Base-by-base conservation (phyloP, 2,888 invertebrate species). In the Bedellia somnulentella region DNA sequence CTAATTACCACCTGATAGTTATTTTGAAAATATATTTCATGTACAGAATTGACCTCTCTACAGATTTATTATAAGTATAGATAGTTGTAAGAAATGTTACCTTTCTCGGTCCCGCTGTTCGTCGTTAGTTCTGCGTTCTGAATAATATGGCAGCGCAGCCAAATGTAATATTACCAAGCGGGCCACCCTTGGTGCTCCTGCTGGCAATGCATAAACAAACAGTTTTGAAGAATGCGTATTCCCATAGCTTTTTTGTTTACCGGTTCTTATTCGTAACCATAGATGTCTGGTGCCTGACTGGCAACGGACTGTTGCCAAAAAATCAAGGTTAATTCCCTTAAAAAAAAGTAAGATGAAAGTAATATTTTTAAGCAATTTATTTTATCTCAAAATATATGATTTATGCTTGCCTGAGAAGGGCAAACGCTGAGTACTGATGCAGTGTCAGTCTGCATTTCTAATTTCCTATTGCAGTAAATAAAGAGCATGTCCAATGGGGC, bases 231-330 rank as follows among this genome's bases (percentile, higher is more conserved):
- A 52, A 35, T 57, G 64, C 38, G 57, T 30, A 41, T 57, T 39
- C 40, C 37, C 2, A 33, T 33, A 6, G 35, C 27, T 9, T 39
- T 37, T 5, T 27, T 21, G 10, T 14, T 15, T 8, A 27, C 9
- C 5, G n/a, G 15, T 29, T 30, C 88, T 81, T 41, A 96, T 80
- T 57, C 88, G 86, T 38, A 96, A 78, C 75, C 95, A 94, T 35
- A 97, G 71, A 26, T 93, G 79, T 39, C 91, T 92, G 0, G 93
- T 93, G 44, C 94, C 93, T 23, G 93, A 86, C 75, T 96, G 95
- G 56, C 96, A 96, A 36, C 94, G 81, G 50, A 94, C 93, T 2
- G 94, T 94, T 6, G 91, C 93, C 37, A 94, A 43, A 14, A 67
- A 45, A 36, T 70, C 68, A 10, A 46, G 29, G 25, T 38, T 40